phyloP scores from a whole-genome alignment of 2,888 invertebrate species.

The Itoplectis maculator region DNA sequence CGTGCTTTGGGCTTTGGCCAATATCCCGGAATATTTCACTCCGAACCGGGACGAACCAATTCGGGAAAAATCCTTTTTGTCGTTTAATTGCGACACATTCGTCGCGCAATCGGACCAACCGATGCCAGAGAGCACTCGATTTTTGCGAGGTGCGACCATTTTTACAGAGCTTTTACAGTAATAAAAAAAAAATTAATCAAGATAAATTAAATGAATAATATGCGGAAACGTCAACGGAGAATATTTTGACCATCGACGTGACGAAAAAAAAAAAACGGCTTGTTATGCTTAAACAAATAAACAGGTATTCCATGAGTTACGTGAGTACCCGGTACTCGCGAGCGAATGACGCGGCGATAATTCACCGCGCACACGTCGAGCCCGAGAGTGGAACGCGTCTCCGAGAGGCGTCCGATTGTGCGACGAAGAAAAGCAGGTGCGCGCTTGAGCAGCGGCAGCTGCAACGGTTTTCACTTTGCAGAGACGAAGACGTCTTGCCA shows the following conservation, averaged over 20 bases:
- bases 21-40: not conserved
- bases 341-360: not conserved
- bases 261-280: too few species aligned
- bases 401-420: not conserved
- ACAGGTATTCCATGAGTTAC: conserved; percentile 11
- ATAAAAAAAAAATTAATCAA: not conserved
- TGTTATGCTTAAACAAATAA: not conserved
- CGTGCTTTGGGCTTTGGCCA: not conserved
- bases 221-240: too few species aligned
- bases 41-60: not conserved
- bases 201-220: too few species aligned
- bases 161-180: not conserved
- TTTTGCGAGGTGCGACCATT: not conserved
- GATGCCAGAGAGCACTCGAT: not conserved
- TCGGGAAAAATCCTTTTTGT: conserved; percentile 19
- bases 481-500: conserved; percentile 32
- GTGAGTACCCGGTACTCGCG: not conserved
- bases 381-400: not conserved
- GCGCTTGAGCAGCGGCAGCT: conserved; percentile 44
- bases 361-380: not conserved
- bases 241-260: too few species aligned
- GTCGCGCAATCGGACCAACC: not conserved
- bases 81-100: conserved; percentile 5
- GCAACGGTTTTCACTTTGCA: not conserved
- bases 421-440: conserved; percentile 34